A percentile compares a stretch with the other conserved stretches of the same genome.
Conservation (phyloP, 2,888 invertebrate genomes). For the Zygogramma bicolorata region DNA sequence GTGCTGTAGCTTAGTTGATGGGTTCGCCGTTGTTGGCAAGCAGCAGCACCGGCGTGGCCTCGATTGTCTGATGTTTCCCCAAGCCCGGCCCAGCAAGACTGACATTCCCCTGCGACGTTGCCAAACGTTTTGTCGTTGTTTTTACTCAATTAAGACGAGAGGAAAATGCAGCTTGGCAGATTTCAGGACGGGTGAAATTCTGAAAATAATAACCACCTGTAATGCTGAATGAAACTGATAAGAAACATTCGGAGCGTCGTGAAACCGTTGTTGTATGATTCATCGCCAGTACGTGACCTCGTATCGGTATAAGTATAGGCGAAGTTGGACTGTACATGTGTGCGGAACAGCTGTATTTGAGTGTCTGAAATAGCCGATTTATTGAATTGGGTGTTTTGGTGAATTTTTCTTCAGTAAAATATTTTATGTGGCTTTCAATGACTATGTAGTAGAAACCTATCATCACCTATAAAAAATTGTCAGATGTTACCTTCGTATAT, state of each 20-base stretch:
- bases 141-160: conserved; percentile 28
- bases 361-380: background rate
- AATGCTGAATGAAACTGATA: conserved; percentile 46
- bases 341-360: background rate
- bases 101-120: conserved; percentile 60
- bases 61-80: conserved; percentile 63
- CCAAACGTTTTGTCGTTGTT: conserved; percentile 30
- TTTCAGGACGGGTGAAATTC: conserved; percentile 41
- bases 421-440: no score
- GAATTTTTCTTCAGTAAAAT: background rate
- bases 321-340: background rate
- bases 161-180: conserved; percentile 31
- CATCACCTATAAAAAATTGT: no score
- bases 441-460: no score
- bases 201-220: conserved; percentile 50
- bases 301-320: conserved; percentile 16
- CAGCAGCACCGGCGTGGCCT: conserved; percentile 59
- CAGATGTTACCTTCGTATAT: no score
- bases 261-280: conserved; percentile 37
- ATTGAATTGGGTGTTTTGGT: background rate
- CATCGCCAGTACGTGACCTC: conserved; percentile 37
- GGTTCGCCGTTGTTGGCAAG: conserved; percentile 48
- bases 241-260: conserved; percentile 34
- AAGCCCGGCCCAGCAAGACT: conserved; percentile 64
- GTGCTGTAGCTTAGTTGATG: conserved; percentile 49